These are phyloP conservation scores for Diplodus puntazzo DNA, from an alignment of 2,797 vertebrate genomes.

Conservation along the genomic window DNA sequence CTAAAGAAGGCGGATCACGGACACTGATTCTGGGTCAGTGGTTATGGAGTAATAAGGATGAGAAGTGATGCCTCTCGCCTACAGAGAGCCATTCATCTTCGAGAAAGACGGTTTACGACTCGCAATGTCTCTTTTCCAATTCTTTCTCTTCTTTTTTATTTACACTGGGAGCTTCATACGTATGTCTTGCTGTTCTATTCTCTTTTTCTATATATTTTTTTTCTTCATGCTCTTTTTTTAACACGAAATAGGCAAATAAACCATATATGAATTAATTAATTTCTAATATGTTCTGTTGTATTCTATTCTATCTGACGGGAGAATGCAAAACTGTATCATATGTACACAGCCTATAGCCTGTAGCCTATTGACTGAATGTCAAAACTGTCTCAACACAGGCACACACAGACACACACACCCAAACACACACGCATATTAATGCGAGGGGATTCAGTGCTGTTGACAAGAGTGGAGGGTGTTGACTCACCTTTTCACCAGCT, in stretches of 20 bases:
- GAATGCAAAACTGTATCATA: neutral
- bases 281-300: neutral
- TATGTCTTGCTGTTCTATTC: neutral
- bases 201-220: neutral
- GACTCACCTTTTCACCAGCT: slow-evolving; percentile 58
- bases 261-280: too few relatives aligned
- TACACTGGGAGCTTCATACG: neutral
- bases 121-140: slow-evolving; percentile 7
- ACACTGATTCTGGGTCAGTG: slow-evolving; percentile 51
- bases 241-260: too few relatives aligned
- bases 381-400: too few relatives aligned
- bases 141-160: slow-evolving; percentile 5
- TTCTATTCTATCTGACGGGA: slow-evolving; percentile 5
- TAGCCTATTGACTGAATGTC: slow-evolving; percentile 4
- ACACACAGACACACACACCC: slow-evolving; percentile 13
- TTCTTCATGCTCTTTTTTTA: too few relatives aligned
- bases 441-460: slow-evolving; percentile 44
- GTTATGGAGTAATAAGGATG: slow-evolving; percentile 54
- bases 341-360: neutral
- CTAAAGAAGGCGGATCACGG: slow-evolving; percentile 12
- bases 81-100: slow-evolving; percentile 52
- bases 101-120: slow-evolving; percentile 17
- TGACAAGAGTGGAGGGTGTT: slow-evolving; percentile 58
- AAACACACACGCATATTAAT: slow-evolving; percentile 26
- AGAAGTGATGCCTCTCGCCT: slow-evolving; percentile 31